Evolutionary conservation across 2,113 vertebrate genomes (phyloP).

Genomic region (Pimephales promelas): DNA sequence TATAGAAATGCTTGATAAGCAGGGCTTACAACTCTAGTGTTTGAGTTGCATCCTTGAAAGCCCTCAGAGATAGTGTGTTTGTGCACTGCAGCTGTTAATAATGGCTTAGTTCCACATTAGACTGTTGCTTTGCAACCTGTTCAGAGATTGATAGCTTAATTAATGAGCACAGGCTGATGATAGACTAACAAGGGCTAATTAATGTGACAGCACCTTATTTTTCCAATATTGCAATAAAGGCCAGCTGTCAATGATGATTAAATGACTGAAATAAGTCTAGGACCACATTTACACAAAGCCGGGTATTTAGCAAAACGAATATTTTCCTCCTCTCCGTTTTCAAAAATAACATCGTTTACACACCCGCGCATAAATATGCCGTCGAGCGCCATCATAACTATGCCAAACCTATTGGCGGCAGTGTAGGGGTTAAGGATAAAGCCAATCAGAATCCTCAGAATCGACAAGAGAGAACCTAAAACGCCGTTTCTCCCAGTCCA

Average conservation of each 20-base stretch:
- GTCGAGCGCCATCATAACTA: too few relatives aligned
- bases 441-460: too few relatives aligned
- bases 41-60: slow-evolving; percentile 18
- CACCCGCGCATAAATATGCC: too few relatives aligned
- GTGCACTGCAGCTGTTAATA: slow-evolving; percentile 31
- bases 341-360: too few relatives aligned
- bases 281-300: too few relatives aligned
- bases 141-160: slow-evolving; percentile 38
- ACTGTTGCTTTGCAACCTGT: slow-evolving; percentile 40
- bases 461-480: too few relatives aligned
- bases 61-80: slow-evolving; percentile 13
- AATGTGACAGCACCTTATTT: slow-evolving; percentile 39
- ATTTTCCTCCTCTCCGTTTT: too few relatives aligned
- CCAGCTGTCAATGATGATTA: neutral
- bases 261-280: slow-evolving; percentile 26
- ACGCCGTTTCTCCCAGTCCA: too few relatives aligned
- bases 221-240: slow-evolving; percentile 19
- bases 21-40: neutral
- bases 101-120: slow-evolving; percentile 23
- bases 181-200: slow-evolving; percentile 42
- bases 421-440: too few relatives aligned
- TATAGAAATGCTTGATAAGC: neutral
- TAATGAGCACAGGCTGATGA: slow-evolving; percentile 39
- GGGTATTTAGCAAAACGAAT: too few relatives aligned
- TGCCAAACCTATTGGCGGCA: too few relatives aligned